Conservation (phyloP, 1,140 invertebrate species). For the Propsilocerus akamusi region DNA sequence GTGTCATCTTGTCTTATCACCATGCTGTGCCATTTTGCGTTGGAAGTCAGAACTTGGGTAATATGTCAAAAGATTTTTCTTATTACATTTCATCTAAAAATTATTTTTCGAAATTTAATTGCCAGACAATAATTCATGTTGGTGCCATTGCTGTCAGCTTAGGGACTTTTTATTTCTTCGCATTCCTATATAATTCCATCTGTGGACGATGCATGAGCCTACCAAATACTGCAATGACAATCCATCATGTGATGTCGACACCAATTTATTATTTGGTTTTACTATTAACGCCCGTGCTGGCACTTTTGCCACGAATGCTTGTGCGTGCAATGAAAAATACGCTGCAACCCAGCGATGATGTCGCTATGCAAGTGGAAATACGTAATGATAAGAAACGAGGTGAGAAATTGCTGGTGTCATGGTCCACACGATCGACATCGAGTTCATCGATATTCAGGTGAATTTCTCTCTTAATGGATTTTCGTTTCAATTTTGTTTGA, state of each 20-base stretch:
- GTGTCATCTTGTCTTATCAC: conserved; percentile 69
- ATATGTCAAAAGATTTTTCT: conserved; percentile 20
- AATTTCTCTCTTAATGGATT: conserved; percentile 8
- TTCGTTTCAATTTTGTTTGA: conserved; percentile 5
- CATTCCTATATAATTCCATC: conserved; percentile 61
- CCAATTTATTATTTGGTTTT: conserved; percentile 66
- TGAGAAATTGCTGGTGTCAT: conserved; percentile 41
- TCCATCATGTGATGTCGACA: conserved; percentile 54
- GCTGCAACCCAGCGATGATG: conserved; percentile 32
- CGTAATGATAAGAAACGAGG: conserved; percentile 28
- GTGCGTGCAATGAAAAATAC: conserved; percentile 26
- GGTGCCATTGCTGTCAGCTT: conserved; percentile 59
- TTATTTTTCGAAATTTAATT: conserved; percentile 15
- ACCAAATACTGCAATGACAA: conserved; percentile 72
- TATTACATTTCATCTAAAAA: conserved; percentile 6
- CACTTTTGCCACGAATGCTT: conserved; percentile 66
- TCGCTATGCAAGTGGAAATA: conserved; percentile 28
- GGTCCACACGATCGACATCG: conserved; percentile 38
- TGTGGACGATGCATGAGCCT: conserved; percentile 61
- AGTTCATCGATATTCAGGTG: conserved; percentile 44
- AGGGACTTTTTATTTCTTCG: conserved; percentile 65
- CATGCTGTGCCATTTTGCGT: conserved; percentile 64
- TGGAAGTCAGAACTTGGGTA: conserved; percentile 88
- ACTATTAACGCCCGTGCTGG: conserved; percentile 51
- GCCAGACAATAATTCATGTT: conserved; percentile 74